Percentiles rank a stretch among this genome's conserved stretches.
phyloP scores from a whole-genome alignment of 2,888 invertebrate genomes.

The Chrysolina haemoptera region DNA sequence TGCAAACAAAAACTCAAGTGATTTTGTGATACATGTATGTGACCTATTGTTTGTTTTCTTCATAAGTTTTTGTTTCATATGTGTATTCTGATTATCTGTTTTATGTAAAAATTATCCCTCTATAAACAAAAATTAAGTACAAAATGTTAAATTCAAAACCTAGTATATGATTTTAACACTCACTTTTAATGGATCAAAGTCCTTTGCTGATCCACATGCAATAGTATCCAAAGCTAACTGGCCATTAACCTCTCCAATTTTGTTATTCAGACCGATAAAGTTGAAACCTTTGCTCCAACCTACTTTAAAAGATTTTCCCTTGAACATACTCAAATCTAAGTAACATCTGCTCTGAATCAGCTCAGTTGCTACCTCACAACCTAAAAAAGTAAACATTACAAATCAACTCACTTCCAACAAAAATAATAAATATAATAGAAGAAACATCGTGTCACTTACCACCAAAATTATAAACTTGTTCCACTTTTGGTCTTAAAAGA shows the following conservation, averaged over 20 bases:
- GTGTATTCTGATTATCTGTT: too few species aligned
- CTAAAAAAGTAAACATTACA: constrained; percentile 30
- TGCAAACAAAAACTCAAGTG: too few species aligned
- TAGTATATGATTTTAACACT: constrained; percentile 3
- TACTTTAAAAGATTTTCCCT: constrained; percentile 79
- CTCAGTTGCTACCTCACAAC: constrained; percentile 29
- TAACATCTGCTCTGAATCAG: constrained; percentile 60
- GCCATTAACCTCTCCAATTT: constrained; percentile 44
- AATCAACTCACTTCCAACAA: constrained; percentile 1
- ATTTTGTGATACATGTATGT: too few species aligned
- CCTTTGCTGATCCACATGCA: constrained; percentile 35
- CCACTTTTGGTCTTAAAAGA: constrained; percentile 53
- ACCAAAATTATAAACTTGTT: constrained; percentile 53
- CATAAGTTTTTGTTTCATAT: too few species aligned
- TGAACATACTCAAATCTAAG: constrained; percentile 74
- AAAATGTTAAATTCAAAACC: not conserved
- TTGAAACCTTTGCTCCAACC: constrained; percentile 82
- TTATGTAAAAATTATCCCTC: too few species aligned
- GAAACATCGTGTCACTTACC: constrained; percentile 40
- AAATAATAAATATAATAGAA: too few species aligned
- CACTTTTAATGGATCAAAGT: constrained; percentile 43
- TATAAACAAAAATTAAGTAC: too few species aligned
- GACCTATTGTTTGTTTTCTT: too few species aligned
- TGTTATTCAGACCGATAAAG: constrained; percentile 59
- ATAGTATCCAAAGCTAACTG: constrained; percentile 49